Percentiles rank a stretch among this genome's conserved stretches.
phyloP scores from a whole-genome alignment of 2,113 vertebrate genomes.

The Sander vitreus region DNA sequence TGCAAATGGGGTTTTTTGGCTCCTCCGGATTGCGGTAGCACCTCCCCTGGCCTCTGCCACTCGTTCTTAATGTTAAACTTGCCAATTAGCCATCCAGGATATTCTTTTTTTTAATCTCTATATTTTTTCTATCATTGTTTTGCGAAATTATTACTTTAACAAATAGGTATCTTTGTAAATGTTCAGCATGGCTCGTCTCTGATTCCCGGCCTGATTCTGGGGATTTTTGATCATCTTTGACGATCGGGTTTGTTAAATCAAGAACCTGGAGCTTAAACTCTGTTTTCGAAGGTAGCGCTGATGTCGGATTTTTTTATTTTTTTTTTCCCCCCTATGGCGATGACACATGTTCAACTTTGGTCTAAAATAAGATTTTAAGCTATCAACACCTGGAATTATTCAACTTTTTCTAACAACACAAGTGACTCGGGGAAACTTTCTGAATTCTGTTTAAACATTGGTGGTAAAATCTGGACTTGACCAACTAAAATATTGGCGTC shows the following conservation, averaged over 20 bases:
- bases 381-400: background rate
- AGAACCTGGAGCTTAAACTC: constrained; percentile 11
- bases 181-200: constrained; percentile 73
- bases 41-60: constrained; percentile 79
- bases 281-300: background rate
- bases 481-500: background rate
- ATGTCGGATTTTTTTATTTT: background rate
- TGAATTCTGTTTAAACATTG: background rate
- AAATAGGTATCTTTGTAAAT: constrained; percentile 86
- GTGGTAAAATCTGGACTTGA: background rate
- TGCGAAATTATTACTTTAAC: constrained; percentile 82
- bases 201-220: constrained; percentile 56
- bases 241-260: constrained; percentile 7
- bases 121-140: background rate
- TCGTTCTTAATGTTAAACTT: constrained; percentile 84
- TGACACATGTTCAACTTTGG: background rate
- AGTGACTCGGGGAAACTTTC: background rate
- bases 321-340: background rate
- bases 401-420: background rate
- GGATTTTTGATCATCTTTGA: background rate
- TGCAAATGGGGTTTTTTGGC: constrained; percentile 80
- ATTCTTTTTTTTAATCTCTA: background rate
- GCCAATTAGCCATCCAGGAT: constrained; percentile 82
- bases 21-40: constrained; percentile 70
- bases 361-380: background rate